A percentile compares a stretch with the other conserved stretches of the same genome.
These are phyloP conservation scores for Penaeus vannamei DNA, from an alignment of 1,140 invertebrate genomes.

Conservation along the genomic window DNA sequence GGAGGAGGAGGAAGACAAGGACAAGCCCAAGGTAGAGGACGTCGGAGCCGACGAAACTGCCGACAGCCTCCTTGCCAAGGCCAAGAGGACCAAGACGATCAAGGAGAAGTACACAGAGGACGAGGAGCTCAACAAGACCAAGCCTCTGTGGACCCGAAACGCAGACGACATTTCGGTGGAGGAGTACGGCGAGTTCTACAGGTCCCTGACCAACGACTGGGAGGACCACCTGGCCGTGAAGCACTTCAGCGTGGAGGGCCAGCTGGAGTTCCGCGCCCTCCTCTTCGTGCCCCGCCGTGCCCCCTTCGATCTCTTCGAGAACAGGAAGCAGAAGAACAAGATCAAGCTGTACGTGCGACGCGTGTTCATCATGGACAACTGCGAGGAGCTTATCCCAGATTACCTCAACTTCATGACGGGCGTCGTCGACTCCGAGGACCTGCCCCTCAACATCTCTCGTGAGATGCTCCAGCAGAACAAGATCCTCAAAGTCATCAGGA, in stretches of 20 bases:
- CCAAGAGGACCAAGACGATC: constrained; percentile 95
- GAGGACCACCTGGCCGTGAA: constrained; percentile 99
- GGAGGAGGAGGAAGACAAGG: constrained; percentile 75
- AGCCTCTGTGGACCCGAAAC: constrained; percentile 98
- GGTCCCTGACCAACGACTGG: constrained; percentile 98
- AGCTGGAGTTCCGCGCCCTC: constrained; percentile 96
- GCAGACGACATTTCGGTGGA: constrained; percentile 97
- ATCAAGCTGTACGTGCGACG: constrained; percentile 86
- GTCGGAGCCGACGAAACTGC: constrained; percentile 90
- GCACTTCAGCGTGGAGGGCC: constrained; percentile 98
- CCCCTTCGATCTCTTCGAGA: constrained; percentile 98
- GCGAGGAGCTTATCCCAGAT: constrained; percentile 97
- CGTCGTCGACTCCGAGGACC: constrained; percentile 97
- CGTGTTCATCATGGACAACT: constrained; percentile 99
- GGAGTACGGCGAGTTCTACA: constrained; percentile 99
- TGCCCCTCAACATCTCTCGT: constrained; percentile 98
- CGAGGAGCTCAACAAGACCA: constrained; percentile 98
- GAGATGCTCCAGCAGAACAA: constrained; percentile 99
- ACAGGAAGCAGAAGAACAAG: constrained; percentile 98
- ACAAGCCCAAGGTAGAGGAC: constrained; percentile 87
- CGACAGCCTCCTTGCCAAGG: constrained; percentile 85
- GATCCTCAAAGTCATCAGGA: constrained; percentile 97
- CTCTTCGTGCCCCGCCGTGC: constrained; percentile 95
- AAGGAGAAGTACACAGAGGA: constrained; percentile 98
- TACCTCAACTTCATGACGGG: constrained; percentile 98